Percentiles rank a stretch among this genome's conserved stretches.
Evolutionary conservation across 2,797 vertebrate species (phyloP).

Genomic region (Neosalanx taihuensis): DNA sequence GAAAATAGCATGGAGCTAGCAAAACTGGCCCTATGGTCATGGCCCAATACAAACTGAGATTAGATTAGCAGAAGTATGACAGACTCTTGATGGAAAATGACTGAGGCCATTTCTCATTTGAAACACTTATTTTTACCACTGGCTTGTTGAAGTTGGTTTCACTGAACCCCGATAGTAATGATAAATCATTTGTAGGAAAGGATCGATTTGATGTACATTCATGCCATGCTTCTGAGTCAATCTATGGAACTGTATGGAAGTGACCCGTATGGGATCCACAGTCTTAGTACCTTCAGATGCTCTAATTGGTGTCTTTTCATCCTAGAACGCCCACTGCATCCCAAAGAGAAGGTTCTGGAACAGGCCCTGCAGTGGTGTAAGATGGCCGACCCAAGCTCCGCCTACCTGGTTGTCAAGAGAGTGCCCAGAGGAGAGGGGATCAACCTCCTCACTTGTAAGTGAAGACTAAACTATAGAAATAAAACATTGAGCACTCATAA

Average conservation of each 20-base stretch:
- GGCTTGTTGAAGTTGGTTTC: too few species aligned
- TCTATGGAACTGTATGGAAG: too few species aligned
- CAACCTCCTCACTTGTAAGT: constrained; percentile 87
- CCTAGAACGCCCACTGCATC: constrained; percentile 89
- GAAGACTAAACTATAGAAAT: too few species aligned
- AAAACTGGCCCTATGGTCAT: background rate
- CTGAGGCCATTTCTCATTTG: too few species aligned
- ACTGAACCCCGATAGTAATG: background rate
- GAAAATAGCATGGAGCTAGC: background rate
- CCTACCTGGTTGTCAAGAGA: constrained; percentile 88
- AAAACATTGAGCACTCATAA: background rate
- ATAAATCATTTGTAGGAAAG: background rate
- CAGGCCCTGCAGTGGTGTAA: constrained; percentile 97
- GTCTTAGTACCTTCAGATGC: background rate
- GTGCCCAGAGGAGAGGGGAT: constrained; percentile 82
- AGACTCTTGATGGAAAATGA: background rate
- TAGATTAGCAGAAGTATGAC: background rate
- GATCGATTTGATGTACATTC: too few species aligned
- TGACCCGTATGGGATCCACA: background rate
- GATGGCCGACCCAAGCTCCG: constrained; percentile 87
- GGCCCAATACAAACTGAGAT: background rate
- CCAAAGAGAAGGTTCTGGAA: constrained; percentile 94
- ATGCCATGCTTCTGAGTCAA: too few species aligned
- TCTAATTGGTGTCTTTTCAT: background rate
- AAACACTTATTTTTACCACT: too few species aligned